These are phyloP conservation scores for Parazoanthus swiftii DNA, from an alignment of 92 coral and sea anemone genomes.

Conservation along the genomic window DNA sequence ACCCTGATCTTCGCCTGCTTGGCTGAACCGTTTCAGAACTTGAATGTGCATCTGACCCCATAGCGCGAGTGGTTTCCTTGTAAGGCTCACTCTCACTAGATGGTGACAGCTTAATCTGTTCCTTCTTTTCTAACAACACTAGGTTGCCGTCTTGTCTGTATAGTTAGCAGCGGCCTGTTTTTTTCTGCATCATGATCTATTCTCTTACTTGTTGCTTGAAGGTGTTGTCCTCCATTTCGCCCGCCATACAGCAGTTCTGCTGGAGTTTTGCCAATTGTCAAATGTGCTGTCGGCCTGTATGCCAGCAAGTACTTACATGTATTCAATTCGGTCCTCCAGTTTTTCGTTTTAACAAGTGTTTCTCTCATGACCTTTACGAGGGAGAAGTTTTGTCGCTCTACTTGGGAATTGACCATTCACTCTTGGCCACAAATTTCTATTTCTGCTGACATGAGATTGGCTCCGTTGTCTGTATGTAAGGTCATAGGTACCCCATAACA, in stretches of 20 bases:
- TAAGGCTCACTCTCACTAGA: conserved; percentile 52
- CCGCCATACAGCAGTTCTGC: no score
- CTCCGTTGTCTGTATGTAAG: no score
- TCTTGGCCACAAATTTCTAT: no score
- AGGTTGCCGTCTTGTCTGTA: conserved; percentile 51
- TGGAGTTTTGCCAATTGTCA: no score
- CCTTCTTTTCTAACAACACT: conserved; percentile 55
- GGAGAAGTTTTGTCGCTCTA: neutral
- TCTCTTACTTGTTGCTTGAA: conserved; percentile 1
- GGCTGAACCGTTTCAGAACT: conserved; percentile 14
- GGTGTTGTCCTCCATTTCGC: conserved; percentile 1
- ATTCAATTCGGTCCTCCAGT: neutral
- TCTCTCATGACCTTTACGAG: no score
- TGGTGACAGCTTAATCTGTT: conserved; percentile 59
- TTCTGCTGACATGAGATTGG: no score
- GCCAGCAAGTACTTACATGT: no score
- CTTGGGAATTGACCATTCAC: no score
- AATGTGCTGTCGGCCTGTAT: no score
- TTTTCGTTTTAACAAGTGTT: neutral
- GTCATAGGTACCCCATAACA: no score
- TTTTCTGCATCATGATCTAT: conserved; percentile 46
- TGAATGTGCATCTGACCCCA: conserved; percentile 48
- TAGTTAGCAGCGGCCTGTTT: conserved; percentile 55
- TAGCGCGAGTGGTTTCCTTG: conserved; percentile 39
- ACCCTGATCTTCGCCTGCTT: neutral